Evolutionary conservation across 1,140 invertebrate species (phyloP).

Genomic region (Papilio aristodemus): DNA sequence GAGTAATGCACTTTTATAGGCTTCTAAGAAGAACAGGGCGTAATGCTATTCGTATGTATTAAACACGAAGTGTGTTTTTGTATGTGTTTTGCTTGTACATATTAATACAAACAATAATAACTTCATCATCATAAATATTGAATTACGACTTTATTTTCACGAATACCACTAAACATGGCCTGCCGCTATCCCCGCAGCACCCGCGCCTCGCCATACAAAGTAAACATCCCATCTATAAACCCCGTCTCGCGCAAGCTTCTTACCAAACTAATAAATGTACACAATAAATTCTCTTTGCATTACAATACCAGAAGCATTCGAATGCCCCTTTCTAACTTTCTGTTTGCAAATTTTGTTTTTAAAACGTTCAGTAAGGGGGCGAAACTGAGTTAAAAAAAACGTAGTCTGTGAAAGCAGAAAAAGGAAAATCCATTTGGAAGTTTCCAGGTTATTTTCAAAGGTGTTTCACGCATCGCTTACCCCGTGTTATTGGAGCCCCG

Average conservation of each 20-base stretch:
- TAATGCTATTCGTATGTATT: no score
- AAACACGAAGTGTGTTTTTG: background rate
- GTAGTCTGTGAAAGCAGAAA: constrained; percentile 17
- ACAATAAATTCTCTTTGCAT: constrained; percentile 65
- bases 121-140: constrained; percentile 49
- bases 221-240: constrained; percentile 64
- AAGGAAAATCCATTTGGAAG: constrained; percentile 30
- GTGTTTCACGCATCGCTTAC: constrained; percentile 31
- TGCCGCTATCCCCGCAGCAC: constrained; percentile 49
- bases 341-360: constrained; percentile 39
- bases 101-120: background rate
- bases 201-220: constrained; percentile 49
- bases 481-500: constrained; percentile 50
- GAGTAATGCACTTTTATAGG: no score
- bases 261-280: constrained; percentile 70
- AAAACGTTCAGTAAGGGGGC: constrained; percentile 21
- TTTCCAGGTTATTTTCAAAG: constrained; percentile 29
- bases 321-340: constrained; percentile 46
- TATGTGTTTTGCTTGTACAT: background rate
- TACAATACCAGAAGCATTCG: constrained; percentile 50
- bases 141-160: constrained; percentile 59
- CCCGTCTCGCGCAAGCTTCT: constrained; percentile 54
- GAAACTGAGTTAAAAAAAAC: constrained; percentile 26
- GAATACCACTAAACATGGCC: constrained; percentile 46
- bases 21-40: no score